Evolutionary conservation across 2,113 vertebrate genomes (phyloP).

Genomic region (Scomber colias): DNA sequence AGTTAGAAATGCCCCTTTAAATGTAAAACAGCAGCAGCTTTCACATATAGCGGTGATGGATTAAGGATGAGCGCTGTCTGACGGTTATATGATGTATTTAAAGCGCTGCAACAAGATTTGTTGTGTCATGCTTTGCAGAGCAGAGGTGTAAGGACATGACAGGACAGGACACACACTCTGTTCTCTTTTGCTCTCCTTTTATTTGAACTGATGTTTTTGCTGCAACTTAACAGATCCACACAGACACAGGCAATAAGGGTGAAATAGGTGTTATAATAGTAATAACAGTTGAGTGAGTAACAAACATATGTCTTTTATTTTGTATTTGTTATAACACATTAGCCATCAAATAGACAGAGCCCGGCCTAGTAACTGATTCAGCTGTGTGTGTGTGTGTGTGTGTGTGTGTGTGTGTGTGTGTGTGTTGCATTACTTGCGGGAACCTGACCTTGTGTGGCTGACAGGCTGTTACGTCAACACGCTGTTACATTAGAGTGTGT

Average conservation of each 20-base stretch:
- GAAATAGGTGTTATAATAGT: conserved; percentile 5
- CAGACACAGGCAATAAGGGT: conserved; percentile 3
- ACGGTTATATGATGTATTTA: background rate
- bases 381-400: conserved; percentile 6
- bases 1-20: no score
- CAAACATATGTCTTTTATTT: background rate
- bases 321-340: background rate
- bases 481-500: background rate
- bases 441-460: conserved; percentile 15
- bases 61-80: background rate
- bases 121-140: background rate
- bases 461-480: background rate
- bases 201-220: background rate
- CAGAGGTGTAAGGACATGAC: background rate
- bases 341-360: background rate
- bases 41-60: background rate
- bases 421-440: background rate
- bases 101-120: background rate
- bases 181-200: background rate
- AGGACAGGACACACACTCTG: background rate
- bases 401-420: background rate
- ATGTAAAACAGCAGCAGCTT: background rate
- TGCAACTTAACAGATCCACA: background rate
- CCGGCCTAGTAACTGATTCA: background rate
- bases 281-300: conserved; percentile 25